Evolutionary conservation across 2,113 vertebrate genomes (phyloP).

Genomic region (Phoxinus phoxinus): DNA sequence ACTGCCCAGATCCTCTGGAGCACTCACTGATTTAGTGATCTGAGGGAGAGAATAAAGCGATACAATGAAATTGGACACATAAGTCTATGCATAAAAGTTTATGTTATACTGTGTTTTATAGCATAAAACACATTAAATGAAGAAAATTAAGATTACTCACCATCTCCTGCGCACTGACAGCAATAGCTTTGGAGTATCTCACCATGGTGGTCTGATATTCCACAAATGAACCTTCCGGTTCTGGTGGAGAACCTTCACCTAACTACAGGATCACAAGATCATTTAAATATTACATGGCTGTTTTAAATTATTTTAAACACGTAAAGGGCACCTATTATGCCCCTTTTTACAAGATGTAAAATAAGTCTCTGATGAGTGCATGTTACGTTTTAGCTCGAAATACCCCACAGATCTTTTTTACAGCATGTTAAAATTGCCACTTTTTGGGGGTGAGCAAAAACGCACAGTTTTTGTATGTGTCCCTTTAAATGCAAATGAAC

Average conservation of each 20-base stretch:
- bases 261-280: conserved; percentile 72
- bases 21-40: conserved; percentile 98
- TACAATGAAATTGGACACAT: not conserved
- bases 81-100: not conserved
- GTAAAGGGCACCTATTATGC: not conserved
- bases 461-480: too few relatives aligned
- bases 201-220: conserved; percentile 98
- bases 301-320: not conserved
- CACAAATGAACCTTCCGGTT: conserved; percentile 92
- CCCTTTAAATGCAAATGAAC: too few relatives aligned
- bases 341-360: too few relatives aligned
- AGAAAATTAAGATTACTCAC: conserved; percentile 69
- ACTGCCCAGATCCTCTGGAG: conserved; percentile 93
- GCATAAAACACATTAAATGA: not conserved
- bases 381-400: too few relatives aligned
- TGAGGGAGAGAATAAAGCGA: conserved; percentile 61
- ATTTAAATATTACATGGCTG: not conserved
- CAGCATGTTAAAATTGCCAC: too few relatives aligned
- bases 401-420: too few relatives aligned
- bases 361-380: too few relatives aligned
- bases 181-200: conserved; percentile 95
- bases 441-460: too few relatives aligned
- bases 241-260: conserved; percentile 91
- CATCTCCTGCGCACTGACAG: conserved; percentile 96
- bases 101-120: not conserved